A percentile compares a stretch with the other conserved stretches of the same genome.
Conservation (phyloP, 1,140 invertebrate species). For the Hetaerina americana region DNA sequence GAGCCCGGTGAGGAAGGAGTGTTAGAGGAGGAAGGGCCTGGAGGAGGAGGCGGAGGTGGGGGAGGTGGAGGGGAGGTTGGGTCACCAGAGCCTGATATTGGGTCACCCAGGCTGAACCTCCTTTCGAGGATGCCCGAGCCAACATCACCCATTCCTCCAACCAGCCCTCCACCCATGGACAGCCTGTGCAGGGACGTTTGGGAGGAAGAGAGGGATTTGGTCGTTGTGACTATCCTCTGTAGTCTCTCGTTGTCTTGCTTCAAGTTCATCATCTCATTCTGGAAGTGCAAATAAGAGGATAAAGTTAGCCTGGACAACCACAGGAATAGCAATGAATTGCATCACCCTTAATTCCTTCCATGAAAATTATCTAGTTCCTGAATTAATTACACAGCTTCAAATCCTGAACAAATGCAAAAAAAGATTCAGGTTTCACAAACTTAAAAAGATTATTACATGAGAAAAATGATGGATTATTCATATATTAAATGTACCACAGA, state of each 20-base stretch:
- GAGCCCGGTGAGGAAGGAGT: neutral
- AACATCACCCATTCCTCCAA: neutral
- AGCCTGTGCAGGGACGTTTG: slow-evolving; percentile 50
- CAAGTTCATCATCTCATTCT: slow-evolving; percentile 91
- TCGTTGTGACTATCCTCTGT: slow-evolving; percentile 64
- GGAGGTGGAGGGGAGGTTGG: neutral
- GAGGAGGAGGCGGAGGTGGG: neutral
- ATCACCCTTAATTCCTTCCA: no score
- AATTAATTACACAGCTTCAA: no score
- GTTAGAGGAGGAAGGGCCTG: neutral
- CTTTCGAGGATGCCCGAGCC: slow-evolving; percentile 33
- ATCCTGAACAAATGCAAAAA: no score
- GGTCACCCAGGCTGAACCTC: slow-evolving; percentile 40
- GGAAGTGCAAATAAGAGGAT: slow-evolving; percentile 25
- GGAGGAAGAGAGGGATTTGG: slow-evolving; percentile 65
- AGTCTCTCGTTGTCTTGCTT: slow-evolving; percentile 94
- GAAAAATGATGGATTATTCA: no score
- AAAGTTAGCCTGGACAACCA: no score
- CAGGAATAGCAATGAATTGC: no score
- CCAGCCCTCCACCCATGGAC: neutral
- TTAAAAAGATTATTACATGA: no score
- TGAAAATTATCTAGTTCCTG: no score
- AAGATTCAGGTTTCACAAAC: no score
- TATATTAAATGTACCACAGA: no score
- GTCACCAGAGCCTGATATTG: neutral